Conservation (phyloP, 2,797 vertebrate genomes). For the Tapirus indicus region DNA sequence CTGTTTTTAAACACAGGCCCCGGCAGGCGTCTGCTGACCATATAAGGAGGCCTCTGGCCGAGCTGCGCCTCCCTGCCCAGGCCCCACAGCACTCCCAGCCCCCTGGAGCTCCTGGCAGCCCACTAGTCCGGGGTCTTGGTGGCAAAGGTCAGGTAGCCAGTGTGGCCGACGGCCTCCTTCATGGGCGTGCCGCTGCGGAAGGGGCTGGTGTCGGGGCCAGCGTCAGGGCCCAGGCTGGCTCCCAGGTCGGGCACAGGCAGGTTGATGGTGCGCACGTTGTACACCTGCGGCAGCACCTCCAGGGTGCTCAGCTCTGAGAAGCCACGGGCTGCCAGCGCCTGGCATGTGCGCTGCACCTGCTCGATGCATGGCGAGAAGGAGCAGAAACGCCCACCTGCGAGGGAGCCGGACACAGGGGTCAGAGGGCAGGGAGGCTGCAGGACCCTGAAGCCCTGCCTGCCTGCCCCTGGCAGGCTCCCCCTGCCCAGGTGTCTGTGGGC, state of each 20-base stretch:
- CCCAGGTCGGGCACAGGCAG: conserved; percentile 95
- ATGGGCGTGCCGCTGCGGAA: conserved; percentile 93
- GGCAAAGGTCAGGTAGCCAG: conserved; percentile 98
- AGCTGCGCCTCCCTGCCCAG: not conserved
- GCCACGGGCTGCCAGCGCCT: conserved; percentile 90
- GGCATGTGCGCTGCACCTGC: conserved; percentile 97
- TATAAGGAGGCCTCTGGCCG: conserved; percentile 47
- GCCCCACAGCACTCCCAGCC: fast-evolving
- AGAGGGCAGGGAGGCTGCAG: not conserved
- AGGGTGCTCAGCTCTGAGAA: conserved; percentile 95
- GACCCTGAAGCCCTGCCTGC: fast-evolving
- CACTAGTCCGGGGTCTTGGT: conserved; percentile 93
- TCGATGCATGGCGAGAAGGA: conserved; percentile 99
- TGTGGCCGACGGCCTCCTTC: conserved; percentile 96
- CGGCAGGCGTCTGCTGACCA: not conserved
- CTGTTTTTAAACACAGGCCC: not conserved
- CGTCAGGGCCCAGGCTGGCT: conserved; percentile 73
- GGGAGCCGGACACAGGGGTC: not conserved
- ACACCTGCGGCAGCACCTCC: conserved; percentile 95
- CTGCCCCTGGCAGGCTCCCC: not conserved
- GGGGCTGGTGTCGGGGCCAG: conserved; percentile 84
- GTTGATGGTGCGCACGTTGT: conserved; percentile 93
- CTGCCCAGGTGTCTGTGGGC: not conserved
- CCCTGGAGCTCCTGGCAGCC: not conserved
- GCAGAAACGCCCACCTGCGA: conserved; percentile 95